Percentiles rank a stretch among this genome's conserved stretches.
Conservation (phyloP, 1,140 invertebrate species). For the Holcopasites calliopsidis region DNA sequence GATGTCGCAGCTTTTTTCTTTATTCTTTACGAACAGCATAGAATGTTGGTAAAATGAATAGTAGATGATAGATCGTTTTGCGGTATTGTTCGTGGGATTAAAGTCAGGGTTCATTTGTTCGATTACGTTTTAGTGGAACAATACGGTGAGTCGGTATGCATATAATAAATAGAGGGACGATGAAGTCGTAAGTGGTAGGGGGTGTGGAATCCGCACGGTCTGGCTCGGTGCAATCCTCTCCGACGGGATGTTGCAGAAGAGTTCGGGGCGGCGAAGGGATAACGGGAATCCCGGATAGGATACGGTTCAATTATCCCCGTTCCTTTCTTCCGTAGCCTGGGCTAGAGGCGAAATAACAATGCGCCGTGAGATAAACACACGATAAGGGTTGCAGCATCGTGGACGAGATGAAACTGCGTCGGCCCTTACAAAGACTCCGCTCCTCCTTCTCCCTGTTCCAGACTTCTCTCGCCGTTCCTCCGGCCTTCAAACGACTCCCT, state of each 20-base stretch:
- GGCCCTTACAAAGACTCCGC: slow-evolving; percentile 57
- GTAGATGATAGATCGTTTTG: too few relatives aligned
- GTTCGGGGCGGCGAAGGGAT: slow-evolving; percentile 23
- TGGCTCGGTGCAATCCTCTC: slow-evolving; percentile 29
- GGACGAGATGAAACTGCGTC: slow-evolving; percentile 71
- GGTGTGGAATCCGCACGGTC: slow-evolving; percentile 6
- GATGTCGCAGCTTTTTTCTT: too few relatives aligned
- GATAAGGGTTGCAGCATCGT: slow-evolving; percentile 63
- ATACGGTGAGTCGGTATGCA: slow-evolving; percentile 10
- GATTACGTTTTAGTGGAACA: slow-evolving; percentile 51
- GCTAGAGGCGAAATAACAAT: slow-evolving; percentile 70
- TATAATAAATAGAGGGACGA: neutral
- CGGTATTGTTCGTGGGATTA: too few relatives aligned
- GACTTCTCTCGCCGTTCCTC: neutral
- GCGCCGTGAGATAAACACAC: slow-evolving; percentile 71
- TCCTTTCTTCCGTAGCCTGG: slow-evolving; percentile 58
- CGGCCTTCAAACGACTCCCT: too few relatives aligned
- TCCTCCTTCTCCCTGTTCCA: slow-evolving; percentile 6
- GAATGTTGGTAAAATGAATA: too few relatives aligned
- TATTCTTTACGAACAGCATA: too few relatives aligned
- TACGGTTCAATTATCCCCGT: slow-evolving; percentile 71
- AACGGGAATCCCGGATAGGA: slow-evolving; percentile 63
- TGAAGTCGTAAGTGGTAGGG: neutral
- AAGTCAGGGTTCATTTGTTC: too few relatives aligned
- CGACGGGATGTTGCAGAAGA: slow-evolving; percentile 16